phyloP scores from a whole-genome alignment of 2,797 vertebrate species.

The Danio jaintianensis region DNA sequence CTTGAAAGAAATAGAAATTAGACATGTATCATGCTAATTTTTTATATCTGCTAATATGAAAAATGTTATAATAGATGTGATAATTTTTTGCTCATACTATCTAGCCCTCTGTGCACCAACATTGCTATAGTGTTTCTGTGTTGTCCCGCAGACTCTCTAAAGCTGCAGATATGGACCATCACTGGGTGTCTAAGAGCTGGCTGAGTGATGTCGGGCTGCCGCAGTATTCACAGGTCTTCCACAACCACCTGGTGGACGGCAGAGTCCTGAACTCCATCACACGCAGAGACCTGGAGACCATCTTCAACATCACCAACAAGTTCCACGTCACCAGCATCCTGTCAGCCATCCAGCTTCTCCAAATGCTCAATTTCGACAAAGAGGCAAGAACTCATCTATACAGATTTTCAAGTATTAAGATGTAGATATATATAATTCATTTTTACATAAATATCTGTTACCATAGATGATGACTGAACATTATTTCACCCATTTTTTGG shows the following conservation, averaged over 20 bases:
- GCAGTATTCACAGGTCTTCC: slow-evolving; percentile 86
- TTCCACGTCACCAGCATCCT: slow-evolving; percentile 86
- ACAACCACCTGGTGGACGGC: slow-evolving; percentile 84
- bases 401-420: too few relatives aligned
- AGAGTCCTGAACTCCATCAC: slow-evolving; percentile 85
- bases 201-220: slow-evolving; percentile 85
- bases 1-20: too few relatives aligned
- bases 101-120: background rate
- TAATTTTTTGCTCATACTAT: too few relatives aligned
- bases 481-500: too few relatives aligned
- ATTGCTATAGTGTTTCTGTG: background rate
- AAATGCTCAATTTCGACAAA: slow-evolving; percentile 84
- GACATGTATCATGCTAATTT: too few relatives aligned
- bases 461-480: too few relatives aligned
- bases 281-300: slow-evolving; percentile 83
- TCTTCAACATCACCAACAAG: slow-evolving; percentile 80
- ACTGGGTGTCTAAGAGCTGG: slow-evolving; percentile 87
- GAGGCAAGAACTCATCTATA: slow-evolving; percentile 74
- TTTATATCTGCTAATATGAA: too few relatives aligned
- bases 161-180: slow-evolving; percentile 86
- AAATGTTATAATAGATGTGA: too few relatives aligned
- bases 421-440: too few relatives aligned
- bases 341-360: slow-evolving; percentile 84
- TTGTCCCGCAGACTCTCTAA: slow-evolving; percentile 78
- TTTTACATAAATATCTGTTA: too few relatives aligned